Conservation (phyloP, 2,888 invertebrate species). For the Mantis religiosa region DNA sequence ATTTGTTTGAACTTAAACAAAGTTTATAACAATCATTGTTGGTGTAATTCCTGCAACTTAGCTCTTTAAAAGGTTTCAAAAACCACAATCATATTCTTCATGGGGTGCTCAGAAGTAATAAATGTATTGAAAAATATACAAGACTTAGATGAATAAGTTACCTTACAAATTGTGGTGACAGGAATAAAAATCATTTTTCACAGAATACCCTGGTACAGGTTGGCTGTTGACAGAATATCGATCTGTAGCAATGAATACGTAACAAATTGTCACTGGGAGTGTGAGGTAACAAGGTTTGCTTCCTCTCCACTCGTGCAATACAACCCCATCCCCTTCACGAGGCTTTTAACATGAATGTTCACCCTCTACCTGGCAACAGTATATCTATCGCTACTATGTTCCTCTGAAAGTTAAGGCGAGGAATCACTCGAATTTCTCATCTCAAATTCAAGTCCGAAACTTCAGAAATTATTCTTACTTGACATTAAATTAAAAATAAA, state of each 20-base stretch:
- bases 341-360: background rate
- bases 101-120: background rate
- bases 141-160: background rate
- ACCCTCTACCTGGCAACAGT: background rate
- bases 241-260: background rate
- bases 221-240: background rate
- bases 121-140: background rate
- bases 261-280: background rate
- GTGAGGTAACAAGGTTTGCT: background rate
- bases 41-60: too few species aligned
- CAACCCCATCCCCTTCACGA: background rate
- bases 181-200: background rate
- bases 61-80: too few species aligned
- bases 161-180: background rate
- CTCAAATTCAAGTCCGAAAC: too few species aligned
- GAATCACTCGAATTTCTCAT: too few species aligned
- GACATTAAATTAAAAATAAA: too few species aligned
- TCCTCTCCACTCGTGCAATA: background rate
- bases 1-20: too few species aligned
- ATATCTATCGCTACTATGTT: background rate
- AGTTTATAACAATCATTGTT: too few species aligned
- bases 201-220: background rate
- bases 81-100: too few species aligned
- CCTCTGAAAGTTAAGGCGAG: background rate
- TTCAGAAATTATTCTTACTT: too few species aligned